These are phyloP conservation scores for Cephus nigrinus DNA, from an alignment of 2,888 invertebrate species.

Conservation along the genomic window DNA sequence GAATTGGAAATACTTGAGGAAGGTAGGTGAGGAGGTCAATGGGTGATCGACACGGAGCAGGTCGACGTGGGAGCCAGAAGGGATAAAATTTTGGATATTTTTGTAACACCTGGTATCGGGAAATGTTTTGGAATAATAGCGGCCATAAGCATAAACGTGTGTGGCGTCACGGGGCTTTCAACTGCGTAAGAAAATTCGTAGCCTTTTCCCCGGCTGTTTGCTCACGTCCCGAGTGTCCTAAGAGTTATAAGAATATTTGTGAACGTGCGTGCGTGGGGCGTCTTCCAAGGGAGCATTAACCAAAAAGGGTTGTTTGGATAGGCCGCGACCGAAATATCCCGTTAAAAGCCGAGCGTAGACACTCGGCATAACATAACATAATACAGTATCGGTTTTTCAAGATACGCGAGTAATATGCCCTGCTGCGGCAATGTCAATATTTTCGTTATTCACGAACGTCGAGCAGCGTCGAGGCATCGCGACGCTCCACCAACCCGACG, in stretches of 20 bases:
- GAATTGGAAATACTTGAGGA: too few species aligned
- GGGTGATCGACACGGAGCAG: too few species aligned
- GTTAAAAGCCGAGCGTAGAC: conserved; percentile 46
- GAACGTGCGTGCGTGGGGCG: conserved; percentile 6
- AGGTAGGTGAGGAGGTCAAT: too few species aligned
- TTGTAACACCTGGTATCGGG: too few species aligned
- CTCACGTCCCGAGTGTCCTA: conserved; percentile 17
- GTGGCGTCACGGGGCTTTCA: too few species aligned
- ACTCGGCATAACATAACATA: conserved; percentile 25
- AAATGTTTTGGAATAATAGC: too few species aligned
- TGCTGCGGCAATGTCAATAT: background rate
- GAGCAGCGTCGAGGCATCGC: background rate
- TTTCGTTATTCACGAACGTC: background rate
- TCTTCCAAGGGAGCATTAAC: conserved; percentile 18
- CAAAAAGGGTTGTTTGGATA: conserved; percentile 45
- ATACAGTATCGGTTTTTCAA: conserved; percentile 4
- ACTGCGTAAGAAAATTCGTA: too few species aligned
- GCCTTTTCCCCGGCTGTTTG: conserved; percentile 18
- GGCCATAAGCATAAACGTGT: too few species aligned
- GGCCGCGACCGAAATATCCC: conserved; percentile 46
- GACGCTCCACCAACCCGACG: background rate
- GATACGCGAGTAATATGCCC: conserved; percentile 1
- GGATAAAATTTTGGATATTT: too few species aligned
- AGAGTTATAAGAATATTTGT: conserved; percentile 21
- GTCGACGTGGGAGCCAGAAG: too few species aligned